A percentile compares a stretch with the other conserved stretches of the same genome.
Evolutionary conservation across 2,113 vertebrate genomes (phyloP).

Genomic region (Zosterops borbonicus): DNA sequence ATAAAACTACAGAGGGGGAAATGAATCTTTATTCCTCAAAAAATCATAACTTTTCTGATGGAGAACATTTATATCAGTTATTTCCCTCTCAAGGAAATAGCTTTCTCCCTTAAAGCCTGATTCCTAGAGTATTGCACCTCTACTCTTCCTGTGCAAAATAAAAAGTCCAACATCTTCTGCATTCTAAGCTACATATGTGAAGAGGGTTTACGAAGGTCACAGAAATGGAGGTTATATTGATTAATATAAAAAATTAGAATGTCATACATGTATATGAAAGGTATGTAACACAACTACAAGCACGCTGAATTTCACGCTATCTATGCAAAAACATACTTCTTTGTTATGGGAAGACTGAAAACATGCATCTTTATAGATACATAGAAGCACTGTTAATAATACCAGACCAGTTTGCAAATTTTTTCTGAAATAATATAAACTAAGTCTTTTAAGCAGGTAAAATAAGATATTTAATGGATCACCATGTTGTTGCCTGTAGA

Average conservation of each 20-base stretch:
- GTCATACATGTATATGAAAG: not conserved
- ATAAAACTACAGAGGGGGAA: not conserved
- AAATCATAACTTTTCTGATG: not conserved
- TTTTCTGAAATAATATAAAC: not conserved
- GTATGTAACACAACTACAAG: not conserved
- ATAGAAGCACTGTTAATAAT: not conserved
- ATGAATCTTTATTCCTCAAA: not conserved
- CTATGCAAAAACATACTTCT: not conserved
- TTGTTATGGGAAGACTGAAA: not conserved
- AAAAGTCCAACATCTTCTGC: not conserved
- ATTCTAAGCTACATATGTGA: not conserved
- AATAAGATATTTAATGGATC: not conserved
- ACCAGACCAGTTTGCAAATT: not conserved
- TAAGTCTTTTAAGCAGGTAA: not conserved
- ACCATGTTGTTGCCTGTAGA: not conserved
- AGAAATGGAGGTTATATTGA: not conserved
- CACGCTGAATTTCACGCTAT: not conserved
- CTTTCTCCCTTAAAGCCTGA: not conserved
- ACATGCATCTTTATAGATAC: not conserved
- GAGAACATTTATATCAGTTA: not conserved
- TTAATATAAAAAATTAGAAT: not conserved
- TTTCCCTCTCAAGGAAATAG: not conserved
- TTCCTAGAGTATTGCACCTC: not conserved
- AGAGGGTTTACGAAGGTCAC: rapidly evolving
- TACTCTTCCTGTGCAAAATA: not conserved